phyloP scores from a whole-genome alignment of 35 echinoderm and acorn worm species.

The Apostichopus japonicus region DNA sequence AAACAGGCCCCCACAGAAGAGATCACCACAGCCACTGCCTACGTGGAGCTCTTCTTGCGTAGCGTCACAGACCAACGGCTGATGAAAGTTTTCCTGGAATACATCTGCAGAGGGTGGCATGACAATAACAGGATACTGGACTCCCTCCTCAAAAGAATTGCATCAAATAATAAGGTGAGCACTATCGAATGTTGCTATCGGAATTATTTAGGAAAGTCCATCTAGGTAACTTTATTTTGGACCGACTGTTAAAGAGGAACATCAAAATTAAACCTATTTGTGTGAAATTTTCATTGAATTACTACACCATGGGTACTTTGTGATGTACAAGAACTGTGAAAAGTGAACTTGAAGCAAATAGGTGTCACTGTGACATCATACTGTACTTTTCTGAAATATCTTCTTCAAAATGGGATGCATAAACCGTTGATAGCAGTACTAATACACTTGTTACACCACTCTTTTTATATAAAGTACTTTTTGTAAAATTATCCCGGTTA shows the following conservation, averaged over 20 bases:
- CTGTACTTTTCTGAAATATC: too few species aligned
- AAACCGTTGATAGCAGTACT: too few species aligned
- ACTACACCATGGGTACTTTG: too few species aligned
- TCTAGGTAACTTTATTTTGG: background rate
- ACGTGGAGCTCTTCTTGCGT: constrained; percentile 88
- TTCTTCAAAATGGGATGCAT: too few species aligned
- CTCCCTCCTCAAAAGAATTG: constrained; percentile 79
- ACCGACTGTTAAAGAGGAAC: background rate
- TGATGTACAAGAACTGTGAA: too few species aligned
- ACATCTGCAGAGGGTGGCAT: constrained; percentile 84
- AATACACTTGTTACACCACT: too few species aligned
- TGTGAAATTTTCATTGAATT: too few species aligned
- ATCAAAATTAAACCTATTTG: too few species aligned
- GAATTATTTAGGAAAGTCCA: background rate
- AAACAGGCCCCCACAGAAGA: constrained; percentile 75
- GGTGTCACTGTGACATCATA: too few species aligned
- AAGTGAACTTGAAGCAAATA: too few species aligned
- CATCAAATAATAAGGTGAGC: constrained; percentile 76
- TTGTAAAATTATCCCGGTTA: too few species aligned
- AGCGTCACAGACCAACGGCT: constrained; percentile 81
- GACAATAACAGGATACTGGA: constrained; percentile 85
- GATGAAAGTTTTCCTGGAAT: constrained; percentile 86
- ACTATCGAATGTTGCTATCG: background rate
- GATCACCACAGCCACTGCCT: constrained; percentile 90
- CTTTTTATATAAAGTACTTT: too few species aligned